These are phyloP conservation scores for Scopus umbretta DNA, from an alignment of 2,113 vertebrate species.

Conservation along the genomic window DNA sequence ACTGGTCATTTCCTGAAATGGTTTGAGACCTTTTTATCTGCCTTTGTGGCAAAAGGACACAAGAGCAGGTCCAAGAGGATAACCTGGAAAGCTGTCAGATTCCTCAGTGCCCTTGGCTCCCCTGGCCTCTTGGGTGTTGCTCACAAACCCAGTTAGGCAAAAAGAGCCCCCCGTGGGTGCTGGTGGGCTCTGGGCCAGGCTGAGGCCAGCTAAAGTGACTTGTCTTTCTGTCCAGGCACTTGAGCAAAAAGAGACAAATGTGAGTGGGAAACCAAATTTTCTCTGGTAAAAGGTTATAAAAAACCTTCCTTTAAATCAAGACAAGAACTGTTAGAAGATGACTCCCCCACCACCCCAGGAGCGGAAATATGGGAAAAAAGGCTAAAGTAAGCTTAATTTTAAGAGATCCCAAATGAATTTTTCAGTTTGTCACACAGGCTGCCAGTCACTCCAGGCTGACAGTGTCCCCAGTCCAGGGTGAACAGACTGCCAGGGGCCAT, in stretches of 20 bases:
- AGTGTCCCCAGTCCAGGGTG: background rate
- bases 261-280: background rate
- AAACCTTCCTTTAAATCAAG: background rate
- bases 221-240: background rate
- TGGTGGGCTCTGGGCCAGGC: background rate
- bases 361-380: background rate
- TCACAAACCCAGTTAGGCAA: background rate
- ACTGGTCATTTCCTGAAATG: background rate
- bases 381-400: background rate
- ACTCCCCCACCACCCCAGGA: background rate
- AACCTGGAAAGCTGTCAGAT: background rate
- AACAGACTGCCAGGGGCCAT: background rate
- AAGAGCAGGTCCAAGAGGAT: background rate
- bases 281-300: background rate
- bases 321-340: background rate
- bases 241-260: background rate
- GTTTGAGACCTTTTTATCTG: background rate
- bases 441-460: background rate
- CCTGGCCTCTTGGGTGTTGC: background rate
- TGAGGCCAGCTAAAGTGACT: background rate
- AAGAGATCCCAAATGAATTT: background rate
- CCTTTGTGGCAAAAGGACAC: background rate
- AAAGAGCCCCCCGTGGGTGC: background rate
- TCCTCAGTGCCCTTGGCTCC: background rate
- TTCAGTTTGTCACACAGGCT: background rate